Evolutionary conservation across 2,888 invertebrate genomes (phyloP).

Genomic region (Drosophila kokeensis): DNA sequence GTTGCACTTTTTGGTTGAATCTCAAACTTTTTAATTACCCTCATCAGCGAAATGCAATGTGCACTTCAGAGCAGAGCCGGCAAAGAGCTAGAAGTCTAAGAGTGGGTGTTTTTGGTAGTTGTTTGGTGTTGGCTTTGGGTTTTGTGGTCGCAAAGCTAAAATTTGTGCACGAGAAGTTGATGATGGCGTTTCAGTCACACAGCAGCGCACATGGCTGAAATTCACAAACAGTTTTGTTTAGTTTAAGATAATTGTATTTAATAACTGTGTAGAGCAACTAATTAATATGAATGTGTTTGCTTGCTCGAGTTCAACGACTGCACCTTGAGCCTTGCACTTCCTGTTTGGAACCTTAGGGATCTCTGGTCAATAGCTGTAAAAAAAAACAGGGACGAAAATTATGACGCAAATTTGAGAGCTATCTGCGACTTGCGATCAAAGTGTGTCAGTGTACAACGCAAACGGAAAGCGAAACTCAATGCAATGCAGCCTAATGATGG

Average conservation of each 20-base stretch:
- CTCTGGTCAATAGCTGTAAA: not conserved
- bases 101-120: not conserved
- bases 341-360: conserved; percentile 68
- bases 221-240: conserved; percentile 44
- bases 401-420: conserved; percentile 45
- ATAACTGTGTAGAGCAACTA: conserved; percentile 38
- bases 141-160: conserved; percentile 38
- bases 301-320: conserved; percentile 58
- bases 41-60: conserved; percentile 74
- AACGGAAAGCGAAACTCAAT: conserved; percentile 76
- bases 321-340: conserved; percentile 79
- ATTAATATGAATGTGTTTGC: conserved; percentile 65
- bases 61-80: conserved; percentile 34
- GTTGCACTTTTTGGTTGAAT: conserved; percentile 53
- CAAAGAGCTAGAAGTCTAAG: conserved; percentile 2
- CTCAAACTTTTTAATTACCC: conserved; percentile 79
- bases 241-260: conserved; percentile 63
- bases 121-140: conserved; percentile 6
- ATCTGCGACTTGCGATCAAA: conserved; percentile 62
- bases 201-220: conserved; percentile 23
- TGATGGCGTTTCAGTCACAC: conserved; percentile 3
- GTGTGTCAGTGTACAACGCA: conserved; percentile 72
- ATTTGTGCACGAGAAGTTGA: conserved; percentile 31
- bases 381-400: conserved; percentile 6
- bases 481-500: conserved; percentile 44